These are phyloP conservation scores for Ursus arctos DNA, from an alignment of 2,113 vertebrate species.

Conservation along the genomic window DNA sequence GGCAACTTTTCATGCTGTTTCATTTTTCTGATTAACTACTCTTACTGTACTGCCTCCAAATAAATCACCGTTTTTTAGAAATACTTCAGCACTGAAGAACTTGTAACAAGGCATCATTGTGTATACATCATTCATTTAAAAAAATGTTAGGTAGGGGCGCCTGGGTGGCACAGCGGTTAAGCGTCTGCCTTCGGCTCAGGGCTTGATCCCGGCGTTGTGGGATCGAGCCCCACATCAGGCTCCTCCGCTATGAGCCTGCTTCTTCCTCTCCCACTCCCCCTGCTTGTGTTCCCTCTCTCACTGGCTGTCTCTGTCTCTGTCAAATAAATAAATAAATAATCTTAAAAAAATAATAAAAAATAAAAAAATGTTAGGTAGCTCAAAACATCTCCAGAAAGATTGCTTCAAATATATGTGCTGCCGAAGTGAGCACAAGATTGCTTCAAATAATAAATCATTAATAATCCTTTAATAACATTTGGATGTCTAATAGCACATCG, in stretches of 20 bases:
- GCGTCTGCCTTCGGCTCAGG: too few relatives aligned
- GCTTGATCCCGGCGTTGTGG: too few relatives aligned
- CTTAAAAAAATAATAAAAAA: too few relatives aligned
- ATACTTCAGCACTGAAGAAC: neutral
- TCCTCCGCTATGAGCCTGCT: too few relatives aligned
- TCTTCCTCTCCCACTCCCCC: too few relatives aligned
- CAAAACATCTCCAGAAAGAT: neutral
- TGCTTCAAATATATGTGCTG: neutral
- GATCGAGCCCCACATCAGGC: too few relatives aligned
- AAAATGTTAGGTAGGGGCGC: neutral
- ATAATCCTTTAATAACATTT: neutral
- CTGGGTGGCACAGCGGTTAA: too few relatives aligned
- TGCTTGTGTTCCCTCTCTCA: too few relatives aligned
- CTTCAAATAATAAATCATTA: neutral
- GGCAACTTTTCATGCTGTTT: slow-evolving; percentile 5
- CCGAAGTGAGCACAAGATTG: neutral
- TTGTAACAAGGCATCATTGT: neutral
- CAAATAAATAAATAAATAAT: too few relatives aligned
- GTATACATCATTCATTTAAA: neutral
- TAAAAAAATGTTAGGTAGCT: neutral
- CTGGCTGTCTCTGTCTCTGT: too few relatives aligned
- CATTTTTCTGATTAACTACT: slow-evolving; percentile 52
- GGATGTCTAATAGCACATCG: neutral
- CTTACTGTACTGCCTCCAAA: neutral
- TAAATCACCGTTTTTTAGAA: slow-evolving; percentile 61